Base-by-base conservation (phyloP, 2,888 invertebrate genomes). In the Odontocerum albicorne region DNA sequence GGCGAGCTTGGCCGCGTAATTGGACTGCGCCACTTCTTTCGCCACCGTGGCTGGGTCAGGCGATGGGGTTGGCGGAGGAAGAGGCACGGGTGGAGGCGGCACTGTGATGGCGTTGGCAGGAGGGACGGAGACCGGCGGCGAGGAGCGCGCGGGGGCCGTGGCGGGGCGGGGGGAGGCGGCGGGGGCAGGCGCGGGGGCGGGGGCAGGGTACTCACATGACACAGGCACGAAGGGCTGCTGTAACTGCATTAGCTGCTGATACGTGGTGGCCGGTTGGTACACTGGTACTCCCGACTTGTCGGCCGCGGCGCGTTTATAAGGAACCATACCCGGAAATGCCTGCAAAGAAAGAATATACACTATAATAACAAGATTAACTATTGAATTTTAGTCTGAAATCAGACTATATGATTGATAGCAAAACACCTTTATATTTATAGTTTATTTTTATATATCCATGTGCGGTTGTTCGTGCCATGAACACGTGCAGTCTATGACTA, bases 231-330 rank as follows among this genome's bases (percentile, higher is more conserved):
- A 94, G 77, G 93, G 94, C 86, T 93, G 92, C 70, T 82, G 81
- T 70, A 92, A 85, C 83, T 92, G 92, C 87, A 95, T 90, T 79
- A 95, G 86, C 80, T 95, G 95, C 81, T 95, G 94, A 81, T 93
- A 92, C 71, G 92, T 90, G 69, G 90, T 90, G 72, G 88, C 89
- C 72, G 94, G 92, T 79, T 93, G 93, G 83, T 95, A 96, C 68
- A 96, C 91, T 70, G 96, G 96, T 74, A 96, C 84, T 72, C 96
- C 95, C 72, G 94, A 93, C 79, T 96, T 96, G 80, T 95, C 95
- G 62, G 92, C 93, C 69, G 95, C 92, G 72, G 96, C 91, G 80
- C 96, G 89, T 80, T 94, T 94, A 80, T 93, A 94, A 73, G 94
- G 92, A 78, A 94, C 86, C 89, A 94, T 92, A 73, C 93, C 93